A percentile compares a stretch with the other conserved stretches of the same genome.
Conservation (phyloP, 2,797 vertebrate genomes). For the Notamacropus eugenii region DNA sequence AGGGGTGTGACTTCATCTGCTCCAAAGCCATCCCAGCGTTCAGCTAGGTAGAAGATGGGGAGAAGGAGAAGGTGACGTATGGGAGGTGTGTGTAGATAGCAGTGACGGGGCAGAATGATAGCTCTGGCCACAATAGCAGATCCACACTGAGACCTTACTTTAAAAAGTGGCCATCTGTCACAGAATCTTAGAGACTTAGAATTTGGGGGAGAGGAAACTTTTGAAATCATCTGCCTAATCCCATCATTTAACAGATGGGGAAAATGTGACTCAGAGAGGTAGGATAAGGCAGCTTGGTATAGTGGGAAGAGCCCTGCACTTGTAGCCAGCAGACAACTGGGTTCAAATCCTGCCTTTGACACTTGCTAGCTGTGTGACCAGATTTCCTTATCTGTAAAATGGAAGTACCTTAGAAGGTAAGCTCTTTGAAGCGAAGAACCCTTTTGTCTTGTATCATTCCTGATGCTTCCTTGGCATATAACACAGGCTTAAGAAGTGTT, state of each 20-base stretch:
- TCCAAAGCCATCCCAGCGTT: neutral
- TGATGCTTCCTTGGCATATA: neutral
- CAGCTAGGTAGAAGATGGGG: neutral
- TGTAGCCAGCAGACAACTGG: neutral
- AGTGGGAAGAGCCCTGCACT: neutral
- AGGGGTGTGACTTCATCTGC: neutral
- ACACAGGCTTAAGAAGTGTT: neutral
- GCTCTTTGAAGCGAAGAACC: neutral
- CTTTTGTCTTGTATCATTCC: neutral
- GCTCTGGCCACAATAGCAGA: neutral
- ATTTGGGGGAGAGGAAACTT: neutral
- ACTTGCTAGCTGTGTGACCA: neutral
- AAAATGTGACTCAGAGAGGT: neutral
- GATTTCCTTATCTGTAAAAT: neutral
- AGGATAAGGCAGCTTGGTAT: neutral
- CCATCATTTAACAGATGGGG: neutral
- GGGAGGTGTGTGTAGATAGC: neutral
- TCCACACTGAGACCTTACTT: neutral
- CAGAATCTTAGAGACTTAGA: neutral
- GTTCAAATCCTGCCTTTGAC: neutral
- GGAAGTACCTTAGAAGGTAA: neutral
- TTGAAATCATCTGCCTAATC: neutral
- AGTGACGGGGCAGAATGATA: neutral
- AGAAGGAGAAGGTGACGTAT: neutral
- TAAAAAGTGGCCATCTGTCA: neutral